These are phyloP conservation scores for Scarus forsteni DNA, from an alignment of 2,797 vertebrate species.

Conservation along the genomic window DNA sequence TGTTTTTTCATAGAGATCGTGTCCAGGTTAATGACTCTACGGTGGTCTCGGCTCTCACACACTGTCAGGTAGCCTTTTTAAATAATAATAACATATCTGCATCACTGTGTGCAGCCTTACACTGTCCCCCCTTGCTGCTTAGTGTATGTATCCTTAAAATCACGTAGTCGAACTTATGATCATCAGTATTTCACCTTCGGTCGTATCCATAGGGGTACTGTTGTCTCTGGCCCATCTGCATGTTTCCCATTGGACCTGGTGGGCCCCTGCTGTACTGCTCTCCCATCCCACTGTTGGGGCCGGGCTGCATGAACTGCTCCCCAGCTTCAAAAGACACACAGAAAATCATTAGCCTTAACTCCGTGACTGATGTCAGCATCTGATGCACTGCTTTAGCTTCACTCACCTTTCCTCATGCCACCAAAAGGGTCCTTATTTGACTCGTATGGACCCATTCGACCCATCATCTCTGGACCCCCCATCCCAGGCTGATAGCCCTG, in stretches of 20 bases:
- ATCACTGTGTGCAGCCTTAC: background rate
- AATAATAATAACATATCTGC: no score
- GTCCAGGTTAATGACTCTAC: no score
- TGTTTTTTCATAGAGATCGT: no score
- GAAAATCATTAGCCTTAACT: slow-evolving; percentile 4
- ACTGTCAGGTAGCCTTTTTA: no score
- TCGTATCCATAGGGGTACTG: slow-evolving; percentile 98
- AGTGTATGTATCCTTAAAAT: no score
- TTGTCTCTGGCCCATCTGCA: slow-evolving; percentile 94
- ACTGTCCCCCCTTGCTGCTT: background rate
- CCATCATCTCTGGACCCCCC: slow-evolving; percentile 94
- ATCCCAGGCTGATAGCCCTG: slow-evolving; percentile 94
- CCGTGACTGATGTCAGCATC: background rate
- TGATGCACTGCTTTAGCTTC: background rate
- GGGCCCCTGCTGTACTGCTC: slow-evolving; percentile 94
- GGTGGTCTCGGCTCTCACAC: no score
- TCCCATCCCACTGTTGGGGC: slow-evolving; percentile 92
- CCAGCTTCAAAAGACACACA: slow-evolving; percentile 76
- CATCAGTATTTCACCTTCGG: slow-evolving; percentile 84
- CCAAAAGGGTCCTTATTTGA: slow-evolving; percentile 97
- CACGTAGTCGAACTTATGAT: background rate
- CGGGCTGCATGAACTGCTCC: slow-evolving; percentile 97
- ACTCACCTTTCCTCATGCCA: slow-evolving; percentile 97
- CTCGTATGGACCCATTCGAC: slow-evolving; percentile 93
- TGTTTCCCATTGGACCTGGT: slow-evolving; percentile 90